Evolutionary conservation across 2,797 vertebrate genomes (phyloP).

Genomic region (Hephaestus fuliginosus): DNA sequence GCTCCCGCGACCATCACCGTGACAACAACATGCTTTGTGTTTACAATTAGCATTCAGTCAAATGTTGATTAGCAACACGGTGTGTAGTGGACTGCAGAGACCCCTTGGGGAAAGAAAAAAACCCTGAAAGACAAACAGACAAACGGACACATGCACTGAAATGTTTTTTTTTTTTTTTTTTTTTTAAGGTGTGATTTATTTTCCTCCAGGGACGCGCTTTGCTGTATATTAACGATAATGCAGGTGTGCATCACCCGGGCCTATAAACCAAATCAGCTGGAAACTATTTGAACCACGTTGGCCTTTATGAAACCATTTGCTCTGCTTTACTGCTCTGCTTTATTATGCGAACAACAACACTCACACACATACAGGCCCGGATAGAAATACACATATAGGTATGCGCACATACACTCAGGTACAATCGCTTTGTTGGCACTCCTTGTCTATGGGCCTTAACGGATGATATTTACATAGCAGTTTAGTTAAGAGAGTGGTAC

Average conservation of each 20-base stretch:
- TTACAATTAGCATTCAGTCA: constrained; percentile 73
- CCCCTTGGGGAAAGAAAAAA: background rate
- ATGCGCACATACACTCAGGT: background rate
- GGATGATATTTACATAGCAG: constrained; percentile 73
- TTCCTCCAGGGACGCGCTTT: constrained; percentile 1
- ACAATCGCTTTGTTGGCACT: constrained; percentile 20
- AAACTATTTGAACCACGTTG: constrained; percentile 62
- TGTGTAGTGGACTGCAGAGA: constrained; percentile 44
- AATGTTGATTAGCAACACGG: constrained; percentile 44
- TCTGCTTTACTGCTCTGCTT: constrained; percentile 59
- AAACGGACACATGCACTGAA: background rate
- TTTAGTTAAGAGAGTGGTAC: constrained; percentile 68
- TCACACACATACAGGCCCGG: background rate
- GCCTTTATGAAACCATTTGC: constrained; percentile 63
- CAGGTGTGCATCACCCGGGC: constrained; percentile 50
- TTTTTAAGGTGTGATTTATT: constrained; percentile 18
- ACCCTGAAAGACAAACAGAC: background rate
- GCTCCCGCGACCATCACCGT: constrained; percentile 61
- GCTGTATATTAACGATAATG: constrained; percentile 52
- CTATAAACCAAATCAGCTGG: constrained; percentile 66
- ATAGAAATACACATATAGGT: background rate
- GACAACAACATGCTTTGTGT: constrained; percentile 66
- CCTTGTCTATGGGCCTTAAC: constrained; percentile 51
- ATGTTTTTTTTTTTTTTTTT: constrained; percentile 8
- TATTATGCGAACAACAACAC: constrained; percentile 56